Conservation (phyloP, 2,113 vertebrate species). For the Corythoichthys haematopterus region DNA sequence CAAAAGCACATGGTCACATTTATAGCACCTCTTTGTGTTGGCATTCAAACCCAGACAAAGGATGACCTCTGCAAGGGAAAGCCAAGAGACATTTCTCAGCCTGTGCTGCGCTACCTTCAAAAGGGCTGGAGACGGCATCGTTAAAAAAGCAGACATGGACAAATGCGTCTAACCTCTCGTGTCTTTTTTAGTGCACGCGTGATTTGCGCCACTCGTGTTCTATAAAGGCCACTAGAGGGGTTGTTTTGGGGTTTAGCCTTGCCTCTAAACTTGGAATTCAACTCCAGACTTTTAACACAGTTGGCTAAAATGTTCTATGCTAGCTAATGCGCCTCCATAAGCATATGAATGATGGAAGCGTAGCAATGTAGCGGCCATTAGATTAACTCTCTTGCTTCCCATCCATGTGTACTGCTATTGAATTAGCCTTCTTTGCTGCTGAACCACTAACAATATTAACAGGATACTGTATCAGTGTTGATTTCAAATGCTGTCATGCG, state of each 20-base stretch:
- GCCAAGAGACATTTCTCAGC: constrained; percentile 31
- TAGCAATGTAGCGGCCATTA: constrained; percentile 50
- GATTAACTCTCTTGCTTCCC: constrained; percentile 44
- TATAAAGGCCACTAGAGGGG: background rate
- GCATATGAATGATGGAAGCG: constrained; percentile 49
- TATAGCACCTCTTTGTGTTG: constrained; percentile 48
- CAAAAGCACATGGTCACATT: constrained; percentile 39
- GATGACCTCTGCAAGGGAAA: constrained; percentile 28
- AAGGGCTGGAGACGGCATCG: constrained; percentile 25
- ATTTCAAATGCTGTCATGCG: constrained; percentile 54
- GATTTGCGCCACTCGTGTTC: background rate
- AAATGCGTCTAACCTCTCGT: background rate
- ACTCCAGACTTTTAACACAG: too few species aligned
- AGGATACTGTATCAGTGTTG: constrained; percentile 51
- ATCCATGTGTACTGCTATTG: constrained; percentile 50
- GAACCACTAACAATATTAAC: constrained; percentile 59
- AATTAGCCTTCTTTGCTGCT: constrained; percentile 55
- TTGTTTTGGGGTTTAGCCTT: too few species aligned
- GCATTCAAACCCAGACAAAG: constrained; percentile 47
- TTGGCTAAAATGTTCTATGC: background rate
- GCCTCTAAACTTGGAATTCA: too few species aligned
- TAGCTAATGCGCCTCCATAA: constrained; percentile 22
- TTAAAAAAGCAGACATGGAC: constrained; percentile 13
- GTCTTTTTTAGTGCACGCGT: background rate
- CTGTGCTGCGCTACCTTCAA: constrained; percentile 4